Evolutionary conservation across 2,797 vertebrate genomes (phyloP).

Genomic region (Eulemur mongoz): DNA sequence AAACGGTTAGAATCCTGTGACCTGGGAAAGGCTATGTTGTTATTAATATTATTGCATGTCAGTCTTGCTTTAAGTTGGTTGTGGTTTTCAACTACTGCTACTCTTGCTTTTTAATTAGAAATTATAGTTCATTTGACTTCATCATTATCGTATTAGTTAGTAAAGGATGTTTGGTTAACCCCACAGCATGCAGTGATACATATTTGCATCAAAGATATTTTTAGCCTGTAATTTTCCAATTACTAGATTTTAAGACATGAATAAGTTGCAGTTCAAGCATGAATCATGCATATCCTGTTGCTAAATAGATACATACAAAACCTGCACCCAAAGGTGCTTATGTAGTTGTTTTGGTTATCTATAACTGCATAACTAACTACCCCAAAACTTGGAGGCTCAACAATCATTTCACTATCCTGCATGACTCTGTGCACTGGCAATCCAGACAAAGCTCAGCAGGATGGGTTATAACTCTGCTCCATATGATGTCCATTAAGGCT

Average conservation of each 20-base stretch:
- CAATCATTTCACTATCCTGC: background rate
- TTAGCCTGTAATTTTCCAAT: constrained; percentile 58
- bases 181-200: background rate
- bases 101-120: constrained; percentile 61
- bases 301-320: background rate
- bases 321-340: background rate
- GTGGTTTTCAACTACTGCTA: constrained; percentile 22
- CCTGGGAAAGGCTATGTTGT: background rate
- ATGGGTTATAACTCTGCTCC: background rate
- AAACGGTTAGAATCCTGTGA: background rate
- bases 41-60: background rate
- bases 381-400: background rate
- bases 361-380: background rate
- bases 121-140: constrained; percentile 38
- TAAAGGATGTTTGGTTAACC: constrained; percentile 36
- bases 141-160: constrained; percentile 31
- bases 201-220: constrained; percentile 59
- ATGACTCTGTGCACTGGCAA: background rate
- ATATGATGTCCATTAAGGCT: background rate
- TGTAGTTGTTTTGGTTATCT: constrained; percentile 5
- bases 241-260: constrained; percentile 56
- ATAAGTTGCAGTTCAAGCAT: constrained; percentile 18
- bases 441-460: background rate
- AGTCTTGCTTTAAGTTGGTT: background rate
- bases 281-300: constrained; percentile 42